Base-by-base conservation (phyloP, 2,113 vertebrate genomes). In the Urocynchramus pylzowi region DNA sequence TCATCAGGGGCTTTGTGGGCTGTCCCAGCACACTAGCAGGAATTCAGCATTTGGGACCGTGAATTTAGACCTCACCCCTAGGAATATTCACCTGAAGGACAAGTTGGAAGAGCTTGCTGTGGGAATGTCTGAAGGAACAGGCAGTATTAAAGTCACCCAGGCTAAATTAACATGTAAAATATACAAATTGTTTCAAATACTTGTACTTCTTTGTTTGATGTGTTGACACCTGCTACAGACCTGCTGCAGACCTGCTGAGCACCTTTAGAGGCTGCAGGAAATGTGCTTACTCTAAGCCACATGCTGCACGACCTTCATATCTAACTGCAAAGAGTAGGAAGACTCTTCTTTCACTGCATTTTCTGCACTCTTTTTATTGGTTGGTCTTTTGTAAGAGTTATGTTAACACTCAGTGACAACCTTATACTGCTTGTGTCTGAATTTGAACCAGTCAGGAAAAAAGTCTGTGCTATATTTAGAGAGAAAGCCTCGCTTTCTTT, bases 1-100 rank as follows among this genome's bases (percentile, higher is more conserved):
- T 49, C 27, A 5, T 41, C 42, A 76, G 26, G 42, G 30, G 9
- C 39, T 91, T 57, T 67, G 33, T 6, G 7, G 42, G 33, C 26
- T 87, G 23, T 49, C 35, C 69, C 71, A 67, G 30, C 15, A 65
- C 42, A 27, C 3, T 0, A 28, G 28, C 16, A 53, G 41, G 10
- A 65, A 45, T 59, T 82, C 13, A 50, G 45, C 13, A 1, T 39
- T 88, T 0, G 0, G 37, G 13, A 37, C 20, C 47, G 8, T 4
- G 8, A 26, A 26, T 23, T 61, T 54, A 44, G 24, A 44, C 69
- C 27, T 63, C 41, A 59, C 6, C 28, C 13, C 8, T 41, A 54
- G 49, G 90, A 91, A 81, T 53, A 65, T 7, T 84, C 26, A 53
- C 28, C 70, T 54, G 41, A 23, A 86, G 53, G 35, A 74, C 64